Evolutionary conservation across 1,140 invertebrate species (phyloP).

Genomic region (Zaprionus africanus): DNA sequence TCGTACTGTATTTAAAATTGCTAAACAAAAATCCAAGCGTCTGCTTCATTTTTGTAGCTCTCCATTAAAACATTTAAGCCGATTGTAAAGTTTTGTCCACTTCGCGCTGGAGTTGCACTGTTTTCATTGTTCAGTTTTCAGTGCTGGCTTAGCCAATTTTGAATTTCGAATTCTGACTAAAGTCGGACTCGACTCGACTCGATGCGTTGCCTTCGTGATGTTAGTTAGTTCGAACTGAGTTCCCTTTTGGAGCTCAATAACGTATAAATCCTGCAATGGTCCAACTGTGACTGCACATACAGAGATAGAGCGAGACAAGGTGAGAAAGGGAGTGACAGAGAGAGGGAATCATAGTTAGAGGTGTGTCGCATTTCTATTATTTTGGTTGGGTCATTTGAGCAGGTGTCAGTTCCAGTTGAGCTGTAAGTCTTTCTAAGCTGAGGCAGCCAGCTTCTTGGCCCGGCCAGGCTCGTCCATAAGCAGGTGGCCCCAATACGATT

Average conservation of each 20-base stretch:
- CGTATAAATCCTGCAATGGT: not conserved
- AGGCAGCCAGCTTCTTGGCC: slow-evolving; percentile 14
- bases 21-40: too few relatives aligned
- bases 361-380: slow-evolving; percentile 21
- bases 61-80: not conserved
- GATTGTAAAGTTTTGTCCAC: not conserved
- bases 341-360: not conserved
- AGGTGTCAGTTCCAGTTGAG: slow-evolving; percentile 40
- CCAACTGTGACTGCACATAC: not conserved
- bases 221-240: not conserved
- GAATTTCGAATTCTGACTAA: not conserved
- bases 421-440: slow-evolving; percentile 36
- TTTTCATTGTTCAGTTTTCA: not conserved
- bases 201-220: not conserved
- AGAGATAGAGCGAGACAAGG: not conserved
- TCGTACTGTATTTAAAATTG: too few relatives aligned
- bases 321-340: not conserved
- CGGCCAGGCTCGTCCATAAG: slow-evolving; percentile 8
- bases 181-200: not conserved
- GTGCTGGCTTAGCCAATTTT: not conserved
- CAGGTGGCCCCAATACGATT: slow-evolving; percentile 53
- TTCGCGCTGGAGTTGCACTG: not conserved
- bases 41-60: not conserved
- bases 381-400: slow-evolving; percentile 28
- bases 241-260: not conserved